Evolutionary conservation across 2,888 invertebrate genomes (phyloP), one percentile per base, ranked within the genome.

Genomic region (Caenorhabditis zanzibari): DNA sequence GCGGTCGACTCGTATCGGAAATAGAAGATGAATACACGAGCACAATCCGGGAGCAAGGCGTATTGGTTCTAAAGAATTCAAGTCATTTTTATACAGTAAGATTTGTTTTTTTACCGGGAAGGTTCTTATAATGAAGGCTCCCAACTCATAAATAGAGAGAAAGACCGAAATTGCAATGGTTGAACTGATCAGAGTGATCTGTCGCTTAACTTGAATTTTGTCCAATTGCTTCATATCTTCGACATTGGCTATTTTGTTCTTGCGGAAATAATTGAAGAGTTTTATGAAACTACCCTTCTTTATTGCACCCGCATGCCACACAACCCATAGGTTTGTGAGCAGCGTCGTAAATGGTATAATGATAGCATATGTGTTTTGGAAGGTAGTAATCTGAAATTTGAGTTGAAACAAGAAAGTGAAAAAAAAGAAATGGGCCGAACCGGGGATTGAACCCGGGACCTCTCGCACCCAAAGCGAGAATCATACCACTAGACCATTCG

Each of bases 381-480:
- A 64, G 0, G 19, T 10, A 0, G 73, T 74, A 5, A 74, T 74
- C 73, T 74, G 49, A 19, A 73, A 74, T 19, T 16, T 41, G 12
- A n/a, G 16, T 41, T 38, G 26, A 1, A 22, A 28, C 1, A 10
- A 2, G 12, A 38, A 38, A 38, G 32, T 32, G 38, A 6, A 38
- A 63, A 63, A 79, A 79, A 77, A 77, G 10, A 54, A 68, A 81
- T 85, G 88, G 88, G 88, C 88, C 84, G 86, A 88, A 86, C 89
- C 90, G 90, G 89, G 89, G 88, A 87, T 90, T 84, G 90, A 90
- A 88, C 90, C 90, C 90, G 90, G 90, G 91, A 90, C 91, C 91
- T 90, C 90, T 91, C 90, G 90, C 90, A 90, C 90, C 90, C 91
- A 85, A 90, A 90, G 90, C 90, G 90, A 91, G 90, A 91, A 90